These are phyloP conservation scores for Portunus trituberculatus DNA, from an alignment of 1,140 invertebrate genomes.

Conservation along the genomic window DNA sequence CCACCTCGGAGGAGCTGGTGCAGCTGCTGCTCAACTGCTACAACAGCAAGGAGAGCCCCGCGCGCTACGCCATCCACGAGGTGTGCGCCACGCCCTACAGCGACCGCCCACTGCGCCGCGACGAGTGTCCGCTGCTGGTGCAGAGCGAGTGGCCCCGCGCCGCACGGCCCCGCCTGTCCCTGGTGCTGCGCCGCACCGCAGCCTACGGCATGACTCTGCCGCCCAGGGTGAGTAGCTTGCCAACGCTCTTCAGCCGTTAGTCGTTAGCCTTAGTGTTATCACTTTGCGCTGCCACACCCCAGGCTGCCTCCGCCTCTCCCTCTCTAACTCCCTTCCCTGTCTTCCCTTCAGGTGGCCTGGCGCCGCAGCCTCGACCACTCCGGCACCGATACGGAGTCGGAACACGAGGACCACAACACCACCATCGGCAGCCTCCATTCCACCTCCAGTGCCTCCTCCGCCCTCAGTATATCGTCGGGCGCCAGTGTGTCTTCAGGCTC, in stretches of 20 bases:
- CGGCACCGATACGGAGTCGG: conserved; percentile 72
- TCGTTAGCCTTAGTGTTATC: too few relatives aligned
- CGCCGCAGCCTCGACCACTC: conserved; percentile 71
- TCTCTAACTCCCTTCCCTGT: neutral
- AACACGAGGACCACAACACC: conserved; percentile 71
- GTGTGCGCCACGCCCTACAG: conserved; percentile 88
- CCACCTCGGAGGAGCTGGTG: conserved; percentile 79
- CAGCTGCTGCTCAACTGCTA: conserved; percentile 80
- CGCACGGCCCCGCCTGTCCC: conserved; percentile 48
- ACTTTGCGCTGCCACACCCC: neutral
- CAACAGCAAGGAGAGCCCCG: conserved; percentile 89
- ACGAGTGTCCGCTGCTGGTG: conserved; percentile 90
- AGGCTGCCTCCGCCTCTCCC: neutral
- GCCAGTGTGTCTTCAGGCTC: neutral
- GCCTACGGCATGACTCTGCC: conserved; percentile 62
- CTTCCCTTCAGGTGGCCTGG: conserved; percentile 55
- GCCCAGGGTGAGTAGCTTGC: conserved; percentile 61
- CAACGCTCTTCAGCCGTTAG: neutral
- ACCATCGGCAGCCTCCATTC: conserved; percentile 53
- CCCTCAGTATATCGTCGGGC: conserved; percentile 15
- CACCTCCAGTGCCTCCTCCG: conserved; percentile 49
- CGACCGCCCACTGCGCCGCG: conserved; percentile 91
- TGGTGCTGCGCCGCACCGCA: conserved; percentile 70
- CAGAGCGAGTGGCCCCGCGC: conserved; percentile 86
- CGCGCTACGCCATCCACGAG: conserved; percentile 93